Percentiles rank a stretch among this genome's conserved stretches.
Evolutionary conservation across 1,140 invertebrate genomes (phyloP).

Genomic region (Drosophila neocordata): DNA sequence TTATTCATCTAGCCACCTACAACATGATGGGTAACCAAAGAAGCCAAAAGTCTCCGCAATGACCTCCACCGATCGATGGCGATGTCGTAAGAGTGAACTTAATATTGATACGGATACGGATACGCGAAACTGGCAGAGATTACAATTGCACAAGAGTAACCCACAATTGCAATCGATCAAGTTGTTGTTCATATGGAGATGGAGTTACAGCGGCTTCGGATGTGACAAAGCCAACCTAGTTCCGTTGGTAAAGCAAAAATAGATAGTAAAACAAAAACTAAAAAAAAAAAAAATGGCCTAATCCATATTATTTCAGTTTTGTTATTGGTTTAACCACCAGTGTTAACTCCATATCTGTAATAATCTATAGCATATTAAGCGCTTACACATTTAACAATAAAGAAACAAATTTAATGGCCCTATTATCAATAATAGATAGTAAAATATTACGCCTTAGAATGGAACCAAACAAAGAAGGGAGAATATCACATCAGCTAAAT

Average conservation of each 20-base stretch:
- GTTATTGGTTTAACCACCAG: too few relatives aligned
- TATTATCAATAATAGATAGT: too few relatives aligned
- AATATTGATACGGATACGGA: conserved; percentile 65
- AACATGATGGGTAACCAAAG: conserved; percentile 50
- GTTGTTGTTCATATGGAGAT: conserved; percentile 18
- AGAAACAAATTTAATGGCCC: too few relatives aligned
- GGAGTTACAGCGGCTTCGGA: conserved; percentile 30
- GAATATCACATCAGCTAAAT: too few relatives aligned
- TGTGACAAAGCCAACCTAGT: conserved; percentile 3
- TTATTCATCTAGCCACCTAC: background rate
- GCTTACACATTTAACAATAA: too few relatives aligned
- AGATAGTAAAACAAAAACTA: background rate
- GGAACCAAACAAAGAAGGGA: too few relatives aligned
- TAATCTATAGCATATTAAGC: too few relatives aligned
- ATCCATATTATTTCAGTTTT: too few relatives aligned
- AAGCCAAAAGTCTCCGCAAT: conserved; percentile 58
- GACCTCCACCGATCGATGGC: conserved; percentile 61
- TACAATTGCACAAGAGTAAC: conserved; percentile 14
- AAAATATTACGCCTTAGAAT: too few relatives aligned
- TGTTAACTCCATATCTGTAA: too few relatives aligned
- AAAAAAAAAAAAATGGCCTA: background rate
- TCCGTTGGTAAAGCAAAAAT: background rate
- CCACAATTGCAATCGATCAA: conserved; percentile 15
- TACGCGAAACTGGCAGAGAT: conserved; percentile 12
- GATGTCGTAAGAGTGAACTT: conserved; percentile 74